Evolutionary conservation across 1,140 invertebrate species (phyloP).

Genomic region (Bilobella aurantiaca): DNA sequence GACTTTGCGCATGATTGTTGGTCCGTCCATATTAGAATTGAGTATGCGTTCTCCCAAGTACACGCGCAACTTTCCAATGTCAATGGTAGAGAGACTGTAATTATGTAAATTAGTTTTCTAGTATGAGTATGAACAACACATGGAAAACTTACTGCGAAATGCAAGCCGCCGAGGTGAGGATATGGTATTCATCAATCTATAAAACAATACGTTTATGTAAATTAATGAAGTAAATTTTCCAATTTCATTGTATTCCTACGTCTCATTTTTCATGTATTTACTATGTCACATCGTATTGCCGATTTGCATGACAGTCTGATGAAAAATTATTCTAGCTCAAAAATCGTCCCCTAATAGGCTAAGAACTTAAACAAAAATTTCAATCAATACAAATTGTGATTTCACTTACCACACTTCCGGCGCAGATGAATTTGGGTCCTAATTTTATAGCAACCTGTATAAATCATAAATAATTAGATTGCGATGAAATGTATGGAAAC

Average conservation of each 20-base stretch:
- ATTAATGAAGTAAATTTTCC: too few species aligned
- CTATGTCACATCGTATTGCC: too few species aligned
- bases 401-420: background rate
- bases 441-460: conserved; percentile 4
- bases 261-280: too few species aligned
- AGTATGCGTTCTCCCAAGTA: conserved; percentile 9
- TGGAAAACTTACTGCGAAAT: conserved; percentile 8
- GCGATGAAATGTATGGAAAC: too few species aligned
- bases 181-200: conserved; percentile 2
- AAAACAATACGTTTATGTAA: too few species aligned
- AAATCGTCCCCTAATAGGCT: too few species aligned
- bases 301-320: too few species aligned
- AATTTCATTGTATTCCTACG: too few species aligned
- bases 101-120: background rate
- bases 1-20: conserved; percentile 2
- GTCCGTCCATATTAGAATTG: conserved; percentile 8
- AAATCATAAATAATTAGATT: background rate
- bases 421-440: conserved; percentile 6
- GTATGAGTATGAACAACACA: too few species aligned
- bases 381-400: background rate
- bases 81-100: background rate
- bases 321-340: too few species aligned
- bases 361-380: background rate
- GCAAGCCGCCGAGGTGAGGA: background rate
- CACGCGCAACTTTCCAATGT: conserved; percentile 4